A percentile compares a stretch with the other conserved stretches of the same genome.
These are phyloP conservation scores for Clupea harengus DNA, from an alignment of 2,113 vertebrate species.

Conservation along the genomic window DNA sequence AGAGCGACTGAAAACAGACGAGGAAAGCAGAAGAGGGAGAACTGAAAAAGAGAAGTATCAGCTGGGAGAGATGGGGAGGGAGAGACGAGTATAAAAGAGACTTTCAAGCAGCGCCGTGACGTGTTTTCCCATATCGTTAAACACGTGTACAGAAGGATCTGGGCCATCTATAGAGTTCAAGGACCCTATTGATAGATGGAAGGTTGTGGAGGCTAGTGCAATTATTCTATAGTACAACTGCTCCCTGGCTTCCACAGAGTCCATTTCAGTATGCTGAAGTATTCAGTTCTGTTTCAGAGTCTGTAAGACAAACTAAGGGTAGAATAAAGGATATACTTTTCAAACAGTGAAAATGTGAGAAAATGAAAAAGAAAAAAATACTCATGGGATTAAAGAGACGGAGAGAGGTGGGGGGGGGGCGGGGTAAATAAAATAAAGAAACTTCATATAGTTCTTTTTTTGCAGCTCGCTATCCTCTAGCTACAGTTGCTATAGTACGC, in stretches of 20 bases:
- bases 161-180: neutral
- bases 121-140: neutral
- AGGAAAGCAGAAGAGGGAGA: neutral
- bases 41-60: neutral
- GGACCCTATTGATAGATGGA: neutral
- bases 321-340: neutral
- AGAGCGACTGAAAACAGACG: neutral
- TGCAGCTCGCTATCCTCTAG: neutral
- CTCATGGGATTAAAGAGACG: neutral
- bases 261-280: neutral
- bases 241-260: neutral
- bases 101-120: neutral
- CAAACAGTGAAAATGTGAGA: neutral
- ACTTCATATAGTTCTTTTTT: neutral
- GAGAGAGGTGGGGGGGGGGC: neutral
- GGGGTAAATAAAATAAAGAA: neutral
- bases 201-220: neutral
- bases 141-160: neutral
- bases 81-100: neutral
- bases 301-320: neutral
- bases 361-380: neutral
- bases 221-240: neutral
- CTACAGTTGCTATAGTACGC: neutral
- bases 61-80: neutral
- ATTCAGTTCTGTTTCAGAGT: neutral